Percentiles rank a stretch among this genome's conserved stretches.
phyloP scores from a whole-genome alignment of 2,113 vertebrate genomes.

The Oxyura jamaicensis region DNA sequence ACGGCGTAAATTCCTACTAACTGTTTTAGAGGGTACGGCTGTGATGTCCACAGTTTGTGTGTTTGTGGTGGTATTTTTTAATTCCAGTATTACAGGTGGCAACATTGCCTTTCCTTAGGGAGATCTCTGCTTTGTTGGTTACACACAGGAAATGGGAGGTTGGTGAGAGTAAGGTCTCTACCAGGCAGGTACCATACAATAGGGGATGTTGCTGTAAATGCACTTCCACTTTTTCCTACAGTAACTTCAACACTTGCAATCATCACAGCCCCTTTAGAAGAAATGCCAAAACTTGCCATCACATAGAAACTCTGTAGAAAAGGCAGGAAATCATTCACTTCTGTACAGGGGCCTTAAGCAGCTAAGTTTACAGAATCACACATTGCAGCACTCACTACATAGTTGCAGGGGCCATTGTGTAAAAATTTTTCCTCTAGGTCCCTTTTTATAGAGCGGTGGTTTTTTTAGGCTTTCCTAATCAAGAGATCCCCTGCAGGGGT shows the following conservation, averaged over 20 bases:
- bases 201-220: neutral
- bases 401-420: neutral
- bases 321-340: neutral
- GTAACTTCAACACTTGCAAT: neutral
- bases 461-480: neutral
- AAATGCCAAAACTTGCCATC: neutral
- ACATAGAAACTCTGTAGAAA: neutral
- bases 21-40: neutral
- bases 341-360: neutral
- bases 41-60: neutral
- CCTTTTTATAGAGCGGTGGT: neutral
- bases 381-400: accelerated
- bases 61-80: neutral
- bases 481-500: neutral
- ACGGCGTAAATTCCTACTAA: neutral
- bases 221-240: neutral
- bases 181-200: neutral
- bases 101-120: neutral
- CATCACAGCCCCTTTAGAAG: neutral
- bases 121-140: neutral
- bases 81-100: neutral
- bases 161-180: neutral
- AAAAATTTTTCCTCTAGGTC: neutral
- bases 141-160: neutral
- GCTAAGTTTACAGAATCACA: accelerated